phyloP scores from a whole-genome alignment of 2,888 invertebrate genomes.

The Ischnura elegans region DNA sequence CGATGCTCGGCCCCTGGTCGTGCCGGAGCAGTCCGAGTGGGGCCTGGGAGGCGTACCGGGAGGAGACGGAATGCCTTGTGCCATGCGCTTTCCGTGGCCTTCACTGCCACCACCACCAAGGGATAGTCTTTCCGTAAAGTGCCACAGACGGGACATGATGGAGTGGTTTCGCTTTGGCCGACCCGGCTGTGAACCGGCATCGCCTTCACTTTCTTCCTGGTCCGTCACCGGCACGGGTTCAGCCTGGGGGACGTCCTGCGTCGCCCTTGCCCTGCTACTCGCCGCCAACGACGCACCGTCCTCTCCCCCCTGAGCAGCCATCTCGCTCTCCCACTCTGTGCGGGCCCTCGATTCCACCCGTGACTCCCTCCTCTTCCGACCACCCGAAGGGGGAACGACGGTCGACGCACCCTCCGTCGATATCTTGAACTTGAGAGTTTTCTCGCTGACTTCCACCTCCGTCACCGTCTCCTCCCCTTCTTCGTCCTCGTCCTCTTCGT shows the following conservation, averaged over 20 bases:
- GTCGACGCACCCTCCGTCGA: constrained; percentile 82
- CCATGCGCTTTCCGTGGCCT: constrained; percentile 78
- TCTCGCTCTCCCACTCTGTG: not conserved
- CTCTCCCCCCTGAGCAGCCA: not conserved
- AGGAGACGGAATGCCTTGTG: constrained; percentile 71
- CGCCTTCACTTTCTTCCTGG: not conserved
- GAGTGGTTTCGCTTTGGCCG: constrained; percentile 76
- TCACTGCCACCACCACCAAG: constrained; percentile 74
- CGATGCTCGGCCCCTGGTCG: constrained; percentile 74
- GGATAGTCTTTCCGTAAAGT: constrained; percentile 79
- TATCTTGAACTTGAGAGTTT: constrained; percentile 87
- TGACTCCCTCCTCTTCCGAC: constrained; percentile 41
- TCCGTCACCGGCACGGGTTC: not conserved
- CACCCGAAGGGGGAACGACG: not conserved
- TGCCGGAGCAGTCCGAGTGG: constrained; percentile 72
- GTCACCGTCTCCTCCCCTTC: constrained; percentile 86
- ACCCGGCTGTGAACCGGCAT: constrained; percentile 5
- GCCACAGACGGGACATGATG: constrained; percentile 79
- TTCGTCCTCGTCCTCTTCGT: constrained; percentile 73
- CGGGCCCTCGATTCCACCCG: constrained; percentile 7
- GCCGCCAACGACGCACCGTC: not conserved
- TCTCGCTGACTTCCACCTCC: constrained; percentile 85
- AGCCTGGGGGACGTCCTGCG: constrained; percentile 44
- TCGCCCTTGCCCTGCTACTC: constrained; percentile 1
- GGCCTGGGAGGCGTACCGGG: constrained; percentile 72